Evolutionary conservation across 2,888 invertebrate genomes (phyloP).

Genomic region (Tetramorium bicarinatum): DNA sequence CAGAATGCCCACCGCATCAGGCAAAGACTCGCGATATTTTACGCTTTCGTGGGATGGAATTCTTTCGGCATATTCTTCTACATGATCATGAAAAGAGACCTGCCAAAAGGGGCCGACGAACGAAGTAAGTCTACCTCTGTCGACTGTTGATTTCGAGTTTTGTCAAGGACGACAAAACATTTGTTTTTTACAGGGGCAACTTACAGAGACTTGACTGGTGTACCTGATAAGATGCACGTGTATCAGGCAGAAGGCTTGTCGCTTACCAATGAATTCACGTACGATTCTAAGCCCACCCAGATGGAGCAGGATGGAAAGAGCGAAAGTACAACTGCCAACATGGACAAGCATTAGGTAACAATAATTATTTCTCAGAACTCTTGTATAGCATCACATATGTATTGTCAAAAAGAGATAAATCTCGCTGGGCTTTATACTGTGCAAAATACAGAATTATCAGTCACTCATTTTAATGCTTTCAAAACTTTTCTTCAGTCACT

Average conservation of each 20-base stretch:
- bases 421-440: slow-evolving; percentile 32
- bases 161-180: background rate
- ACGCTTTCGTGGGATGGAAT: slow-evolving; percentile 70
- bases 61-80: slow-evolving; percentile 8
- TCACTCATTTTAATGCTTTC: background rate
- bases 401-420: slow-evolving; percentile 41
- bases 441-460: slow-evolving; percentile 30
- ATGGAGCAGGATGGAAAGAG: background rate
- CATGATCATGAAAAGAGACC: rapidly evolving
- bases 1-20: rapidly evolving
- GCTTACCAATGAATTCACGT: background rate
- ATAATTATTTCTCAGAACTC: slow-evolving; percentile 20
- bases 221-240: background rate
- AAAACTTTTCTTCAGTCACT: background rate
- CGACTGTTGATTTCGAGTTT: background rate
- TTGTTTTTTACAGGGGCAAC: background rate
- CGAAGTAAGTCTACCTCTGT: slow-evolving; percentile 50
- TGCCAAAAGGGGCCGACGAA: background rate
- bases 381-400: background rate
- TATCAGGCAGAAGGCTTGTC: background rate
- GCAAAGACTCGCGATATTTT: slow-evolving; percentile 9
- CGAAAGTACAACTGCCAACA: background rate
- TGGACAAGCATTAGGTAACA: background rate
- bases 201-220: background rate
- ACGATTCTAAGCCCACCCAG: background rate